phyloP scores from a whole-genome alignment of 2,797 vertebrate genomes.

The Arctocebus calabarensis region DNA sequence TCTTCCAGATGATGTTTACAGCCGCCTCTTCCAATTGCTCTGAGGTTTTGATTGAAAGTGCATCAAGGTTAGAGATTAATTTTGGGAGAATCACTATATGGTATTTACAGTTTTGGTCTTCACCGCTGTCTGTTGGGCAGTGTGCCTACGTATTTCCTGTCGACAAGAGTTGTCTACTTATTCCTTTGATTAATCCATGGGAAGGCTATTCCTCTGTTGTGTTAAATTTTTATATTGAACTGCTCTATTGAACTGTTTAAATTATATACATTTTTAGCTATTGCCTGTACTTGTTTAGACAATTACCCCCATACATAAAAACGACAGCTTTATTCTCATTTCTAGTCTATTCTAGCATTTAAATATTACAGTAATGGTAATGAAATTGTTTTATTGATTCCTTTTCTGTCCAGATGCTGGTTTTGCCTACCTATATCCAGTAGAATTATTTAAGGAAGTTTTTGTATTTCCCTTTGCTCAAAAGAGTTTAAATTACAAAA shows the following conservation, averaged over 20 bases:
- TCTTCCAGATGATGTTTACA: not conserved
- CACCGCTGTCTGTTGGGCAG: accelerated
- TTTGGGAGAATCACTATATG: not conserved
- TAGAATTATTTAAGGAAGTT: not conserved
- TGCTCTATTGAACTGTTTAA: not conserved
- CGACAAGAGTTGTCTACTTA: too few relatives aligned
- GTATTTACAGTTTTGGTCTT: not conserved
- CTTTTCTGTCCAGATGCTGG: not conserved
- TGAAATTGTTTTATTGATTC: too few relatives aligned
- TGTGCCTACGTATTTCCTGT: accelerated
- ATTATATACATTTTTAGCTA: not conserved
- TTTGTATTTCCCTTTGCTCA: not conserved
- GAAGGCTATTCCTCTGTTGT: not conserved
- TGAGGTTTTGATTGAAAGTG: not conserved
- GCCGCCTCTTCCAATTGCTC: not conserved
- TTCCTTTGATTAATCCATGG: not conserved
- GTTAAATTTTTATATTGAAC: not conserved
- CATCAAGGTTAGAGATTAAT: not conserved
- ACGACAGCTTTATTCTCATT: not conserved
- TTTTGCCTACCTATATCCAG: not conserved
- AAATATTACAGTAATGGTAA: accelerated
- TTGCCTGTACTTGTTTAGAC: not conserved
- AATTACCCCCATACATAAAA: not conserved
- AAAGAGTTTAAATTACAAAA: not conserved
- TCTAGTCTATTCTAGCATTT: not conserved